A percentile compares a stretch with the other conserved stretches of the same genome.
These are phyloP conservation scores for Dissostichus mawsoni DNA, from an alignment of 2,113 vertebrate genomes.

Conservation along the genomic window DNA sequence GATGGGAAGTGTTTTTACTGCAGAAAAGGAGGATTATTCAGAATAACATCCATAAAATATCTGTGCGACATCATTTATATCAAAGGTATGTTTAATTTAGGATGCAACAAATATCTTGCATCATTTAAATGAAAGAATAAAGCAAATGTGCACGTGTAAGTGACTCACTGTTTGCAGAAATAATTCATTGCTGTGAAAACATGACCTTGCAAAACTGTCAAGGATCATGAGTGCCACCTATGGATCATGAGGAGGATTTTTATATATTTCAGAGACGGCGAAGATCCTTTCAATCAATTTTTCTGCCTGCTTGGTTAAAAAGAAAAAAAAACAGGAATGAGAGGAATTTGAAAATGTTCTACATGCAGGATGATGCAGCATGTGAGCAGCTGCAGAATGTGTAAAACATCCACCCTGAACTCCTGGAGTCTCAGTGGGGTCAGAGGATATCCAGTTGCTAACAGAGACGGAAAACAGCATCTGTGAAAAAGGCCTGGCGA, in stretches of 20 bases:
- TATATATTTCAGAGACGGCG: neutral
- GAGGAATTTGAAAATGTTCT: slow-evolving; percentile 18
- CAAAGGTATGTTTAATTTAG: neutral
- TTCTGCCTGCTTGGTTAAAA: slow-evolving; percentile 18
- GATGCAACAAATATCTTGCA: neutral
- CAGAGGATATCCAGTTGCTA: slow-evolving; percentile 36
- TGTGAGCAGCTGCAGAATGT: slow-evolving; percentile 20
- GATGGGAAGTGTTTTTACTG: neutral
- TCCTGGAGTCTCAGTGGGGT: neutral
- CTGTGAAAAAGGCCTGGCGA: slow-evolving; percentile 47
- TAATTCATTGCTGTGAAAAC: slow-evolving; percentile 15
- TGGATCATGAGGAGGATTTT: slow-evolving; percentile 47
- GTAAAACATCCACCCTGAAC: neutral
- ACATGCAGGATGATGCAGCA: slow-evolving; percentile 2
- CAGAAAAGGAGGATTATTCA: slow-evolving; percentile 15
- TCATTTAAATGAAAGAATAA: neutral
- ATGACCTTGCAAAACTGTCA: slow-evolving; percentile 44
- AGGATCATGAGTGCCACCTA: slow-evolving; percentile 62
- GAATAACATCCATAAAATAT: slow-evolving; percentile 16
- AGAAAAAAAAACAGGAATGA: slow-evolving; percentile 1
- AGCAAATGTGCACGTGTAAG: neutral
- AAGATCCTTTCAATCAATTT: slow-evolving; percentile 39
- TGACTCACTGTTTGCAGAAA: neutral
- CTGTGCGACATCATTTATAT: neutral
- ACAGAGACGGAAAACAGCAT: slow-evolving; percentile 51